Conservation (phyloP, 2,888 invertebrate species). For the Magallana nippona region DNA sequence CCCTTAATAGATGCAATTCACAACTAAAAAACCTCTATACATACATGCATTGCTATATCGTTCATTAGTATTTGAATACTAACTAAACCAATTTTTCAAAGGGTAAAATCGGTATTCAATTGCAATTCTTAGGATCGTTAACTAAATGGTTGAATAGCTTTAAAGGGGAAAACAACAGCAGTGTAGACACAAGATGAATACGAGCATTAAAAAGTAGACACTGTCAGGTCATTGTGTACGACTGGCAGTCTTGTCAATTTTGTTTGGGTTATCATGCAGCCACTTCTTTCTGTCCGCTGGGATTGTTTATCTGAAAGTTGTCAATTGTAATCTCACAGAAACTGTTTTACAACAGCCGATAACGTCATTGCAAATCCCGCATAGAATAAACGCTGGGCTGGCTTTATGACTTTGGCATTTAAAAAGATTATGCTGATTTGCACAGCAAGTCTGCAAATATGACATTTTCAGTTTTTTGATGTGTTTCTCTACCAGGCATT, state of each 20-base stretch:
- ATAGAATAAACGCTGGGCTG: background rate
- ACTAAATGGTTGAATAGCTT: too few species aligned
- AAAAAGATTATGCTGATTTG: background rate
- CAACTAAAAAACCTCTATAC: too few species aligned
- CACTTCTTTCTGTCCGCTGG: background rate
- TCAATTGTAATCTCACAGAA: constrained; percentile 2
- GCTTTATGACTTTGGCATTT: constrained; percentile 26
- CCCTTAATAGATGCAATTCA: too few species aligned
- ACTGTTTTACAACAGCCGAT: constrained; percentile 5
- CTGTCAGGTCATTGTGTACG: background rate
- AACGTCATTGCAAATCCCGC: constrained; percentile 7
- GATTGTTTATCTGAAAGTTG: constrained; percentile 27
- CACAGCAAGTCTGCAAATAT: background rate
- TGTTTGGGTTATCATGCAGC: background rate
- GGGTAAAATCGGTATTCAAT: too few species aligned
- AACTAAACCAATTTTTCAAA: too few species aligned
- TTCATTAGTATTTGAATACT: too few species aligned
- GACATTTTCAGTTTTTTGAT: background rate
- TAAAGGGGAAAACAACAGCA: too few species aligned
- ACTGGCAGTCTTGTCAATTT: background rate
- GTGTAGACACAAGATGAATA: background rate
- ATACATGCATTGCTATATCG: too few species aligned
- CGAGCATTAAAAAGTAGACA: background rate
- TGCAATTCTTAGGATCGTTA: too few species aligned
- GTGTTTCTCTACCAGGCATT: background rate